Percentiles rank a stretch among this genome's conserved stretches.
Evolutionary conservation across 2,797 vertebrate species (phyloP).

Genomic region (Diplodus puntazzo): DNA sequence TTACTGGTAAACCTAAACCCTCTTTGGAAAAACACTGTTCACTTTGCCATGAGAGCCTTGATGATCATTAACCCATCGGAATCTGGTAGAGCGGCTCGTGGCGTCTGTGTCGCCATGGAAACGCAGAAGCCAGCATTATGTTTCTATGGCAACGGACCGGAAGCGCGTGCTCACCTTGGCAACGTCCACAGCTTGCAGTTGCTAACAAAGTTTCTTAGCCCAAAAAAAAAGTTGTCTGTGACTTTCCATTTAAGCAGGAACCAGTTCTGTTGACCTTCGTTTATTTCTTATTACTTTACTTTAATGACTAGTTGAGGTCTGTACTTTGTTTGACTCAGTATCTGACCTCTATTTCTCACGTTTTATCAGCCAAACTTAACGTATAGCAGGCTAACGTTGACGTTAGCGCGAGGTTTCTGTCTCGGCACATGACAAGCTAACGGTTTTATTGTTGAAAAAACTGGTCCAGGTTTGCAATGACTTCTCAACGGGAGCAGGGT

Average conservation of each 20-base stretch:
- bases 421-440: constrained; percentile 1
- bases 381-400: constrained; percentile 8
- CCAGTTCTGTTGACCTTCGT: background rate
- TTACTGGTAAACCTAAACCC: background rate
- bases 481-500: constrained; percentile 57
- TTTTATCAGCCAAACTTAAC: background rate
- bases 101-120: constrained; percentile 68
- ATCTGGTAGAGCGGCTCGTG: background rate
- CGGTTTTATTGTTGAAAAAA: background rate
- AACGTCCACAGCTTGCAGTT: constrained; percentile 53
- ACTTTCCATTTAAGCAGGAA: constrained; percentile 11
- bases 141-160: constrained; percentile 67
- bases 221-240: constrained; percentile 7
- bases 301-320: background rate
- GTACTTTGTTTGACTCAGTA: background rate
- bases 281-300: background rate
- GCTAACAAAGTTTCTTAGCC: constrained; percentile 37
- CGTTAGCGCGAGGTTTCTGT: background rate
- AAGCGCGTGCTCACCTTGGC: constrained; percentile 71
- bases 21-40: background rate
- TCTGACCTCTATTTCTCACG: background rate
- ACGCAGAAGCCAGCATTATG: constrained; percentile 71
- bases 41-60: background rate
- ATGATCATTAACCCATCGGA: constrained; percentile 73
- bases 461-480: constrained; percentile 67